A percentile compares a stretch with the other conserved stretches of the same genome.
These are phyloP conservation scores for Diplazon laetatorius DNA, from an alignment of 2,888 invertebrate species.

Conservation along the genomic window DNA sequence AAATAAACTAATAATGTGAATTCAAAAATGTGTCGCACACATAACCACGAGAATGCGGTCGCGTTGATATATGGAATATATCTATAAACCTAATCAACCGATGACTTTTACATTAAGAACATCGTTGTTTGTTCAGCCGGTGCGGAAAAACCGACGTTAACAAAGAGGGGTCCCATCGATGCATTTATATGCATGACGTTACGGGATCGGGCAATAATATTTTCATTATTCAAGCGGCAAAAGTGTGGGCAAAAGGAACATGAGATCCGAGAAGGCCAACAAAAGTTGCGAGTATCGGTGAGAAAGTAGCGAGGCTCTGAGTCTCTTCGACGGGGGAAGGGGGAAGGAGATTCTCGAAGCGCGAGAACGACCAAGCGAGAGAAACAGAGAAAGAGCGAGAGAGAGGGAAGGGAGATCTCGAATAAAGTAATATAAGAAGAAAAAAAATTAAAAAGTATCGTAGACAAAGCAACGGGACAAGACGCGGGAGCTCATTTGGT, in stretches of 20 bases:
- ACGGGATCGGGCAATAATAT: slow-evolving; percentile 79
- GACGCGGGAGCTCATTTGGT: slow-evolving; percentile 81
- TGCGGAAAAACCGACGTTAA: slow-evolving; percentile 66
- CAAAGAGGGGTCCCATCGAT: slow-evolving; percentile 72
- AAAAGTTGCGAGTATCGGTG: slow-evolving; percentile 49
- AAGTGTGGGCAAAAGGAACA: slow-evolving; percentile 64
- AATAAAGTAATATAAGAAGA: slow-evolving; percentile 75
- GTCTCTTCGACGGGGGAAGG: slow-evolving; percentile 46
- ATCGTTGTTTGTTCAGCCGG: slow-evolving; percentile 81
- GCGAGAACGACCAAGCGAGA: slow-evolving; percentile 10
- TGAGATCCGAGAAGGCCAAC: slow-evolving; percentile 59
- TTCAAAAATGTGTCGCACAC: slow-evolving; percentile 1
- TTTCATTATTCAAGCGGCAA: slow-evolving; percentile 72
- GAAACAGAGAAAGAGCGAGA: slow-evolving; percentile 40
- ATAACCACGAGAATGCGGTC: slow-evolving; percentile 1
- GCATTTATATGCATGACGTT: slow-evolving; percentile 75
- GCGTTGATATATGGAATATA: slow-evolving; percentile 12
- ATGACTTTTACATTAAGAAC: slow-evolving; percentile 78
- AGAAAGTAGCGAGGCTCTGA: slow-evolving; percentile 35
- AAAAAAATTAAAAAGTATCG: slow-evolving; percentile 80
- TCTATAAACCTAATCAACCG: slow-evolving; percentile 67
- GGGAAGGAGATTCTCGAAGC: slow-evolving; percentile 1
- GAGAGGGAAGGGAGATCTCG: slow-evolving; percentile 68
- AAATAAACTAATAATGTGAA: not conserved
- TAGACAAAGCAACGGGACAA: slow-evolving; percentile 78